Evolutionary conservation across 2,888 invertebrate species (phyloP), one percentile per base, ranked within the genome.

Genomic region (Harpalus rufipes): DNA sequence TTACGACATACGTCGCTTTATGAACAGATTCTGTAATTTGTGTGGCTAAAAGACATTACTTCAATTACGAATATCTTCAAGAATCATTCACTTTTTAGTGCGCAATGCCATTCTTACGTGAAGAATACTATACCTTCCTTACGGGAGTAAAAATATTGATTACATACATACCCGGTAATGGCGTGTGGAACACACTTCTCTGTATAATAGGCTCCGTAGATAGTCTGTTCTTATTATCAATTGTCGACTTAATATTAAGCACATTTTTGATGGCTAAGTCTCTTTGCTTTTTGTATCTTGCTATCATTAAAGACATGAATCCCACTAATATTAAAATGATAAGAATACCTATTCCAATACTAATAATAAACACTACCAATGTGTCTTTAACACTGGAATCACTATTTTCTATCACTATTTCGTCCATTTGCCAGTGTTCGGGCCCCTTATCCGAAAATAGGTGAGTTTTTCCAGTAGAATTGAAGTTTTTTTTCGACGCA

Each of bases 101-200:
- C n/a, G n/a, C n/a, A n/a, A n/a, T n/a, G n/a, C n/a, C n/a, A n/a
- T n/a, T n/a, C n/a, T n/a, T n/a, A n/a, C n/a, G n/a, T n/a, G n/a
- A n/a, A n/a, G n/a, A n/a, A n/a, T n/a, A n/a, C n/a, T n/a, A n/a
- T 1, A 21, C 21, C 21, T 21, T 3, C 21, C 21, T 21, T 1
- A 21, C 21, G 21, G 21, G 21, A 21, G 21, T 21, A 21, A 21
- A 21, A 21, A 32, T 32, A 32, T 32, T 32, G 32, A 51, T 51
- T 51, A 51, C 3, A 1, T 10, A 10, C 44, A 68, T 85, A 88
- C 88, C 88, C 84, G 88, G 88, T 65, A 87, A 85, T 7, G 87
- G 87, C 25, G 86, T 85, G 61, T 88, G 87, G 83, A 87, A 88
- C n/a, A 59, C 78, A 14, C 78, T 76, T 14, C 84, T 51, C 21